Conservation (phyloP, 2,888 invertebrate species). For the Eristalis arbustorum region DNA sequence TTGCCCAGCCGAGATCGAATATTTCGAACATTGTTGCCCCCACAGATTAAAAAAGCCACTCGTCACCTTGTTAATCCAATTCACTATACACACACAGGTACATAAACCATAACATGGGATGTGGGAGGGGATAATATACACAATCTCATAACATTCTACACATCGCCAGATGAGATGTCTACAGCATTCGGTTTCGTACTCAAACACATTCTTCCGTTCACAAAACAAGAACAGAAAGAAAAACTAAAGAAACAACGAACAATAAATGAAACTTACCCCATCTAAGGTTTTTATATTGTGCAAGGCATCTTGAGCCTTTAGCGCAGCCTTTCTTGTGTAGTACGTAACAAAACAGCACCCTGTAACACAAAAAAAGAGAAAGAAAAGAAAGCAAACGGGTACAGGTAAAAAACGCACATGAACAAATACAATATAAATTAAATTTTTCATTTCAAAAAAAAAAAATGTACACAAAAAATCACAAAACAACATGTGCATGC, state of each 20-base stretch:
- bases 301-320: slow-evolving; percentile 98
- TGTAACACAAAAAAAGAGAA: slow-evolving; percentile 86
- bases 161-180: not conserved
- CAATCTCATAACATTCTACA: slow-evolving; percentile 28
- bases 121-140: not conserved
- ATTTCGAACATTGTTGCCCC: not conserved
- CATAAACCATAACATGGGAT: slow-evolving; percentile 20
- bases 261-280: slow-evolving; percentile 88
- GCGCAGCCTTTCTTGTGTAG: slow-evolving; percentile 97
- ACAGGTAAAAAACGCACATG: slow-evolving; percentile 72
- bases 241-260: not conserved
- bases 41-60: not conserved
- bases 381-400: slow-evolving; percentile 71
- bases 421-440: slow-evolving; percentile 64
- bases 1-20: not conserved
- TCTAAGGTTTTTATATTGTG: slow-evolving; percentile 99
- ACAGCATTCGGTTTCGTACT: slow-evolving; percentile 28
- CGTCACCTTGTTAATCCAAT: slow-evolving; percentile 23
- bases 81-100: not conserved
- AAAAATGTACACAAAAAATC: not conserved
- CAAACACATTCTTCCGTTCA: slow-evolving; percentile 7
- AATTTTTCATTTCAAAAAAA: slow-evolving; percentile 36
- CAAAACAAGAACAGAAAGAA: not conserved
- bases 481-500: slow-evolving; percentile 47
- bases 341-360: slow-evolving; percentile 99